Evolutionary conservation across 2,888 invertebrate genomes (phyloP).

Genomic region (Drosophila setosimentum): DNA sequence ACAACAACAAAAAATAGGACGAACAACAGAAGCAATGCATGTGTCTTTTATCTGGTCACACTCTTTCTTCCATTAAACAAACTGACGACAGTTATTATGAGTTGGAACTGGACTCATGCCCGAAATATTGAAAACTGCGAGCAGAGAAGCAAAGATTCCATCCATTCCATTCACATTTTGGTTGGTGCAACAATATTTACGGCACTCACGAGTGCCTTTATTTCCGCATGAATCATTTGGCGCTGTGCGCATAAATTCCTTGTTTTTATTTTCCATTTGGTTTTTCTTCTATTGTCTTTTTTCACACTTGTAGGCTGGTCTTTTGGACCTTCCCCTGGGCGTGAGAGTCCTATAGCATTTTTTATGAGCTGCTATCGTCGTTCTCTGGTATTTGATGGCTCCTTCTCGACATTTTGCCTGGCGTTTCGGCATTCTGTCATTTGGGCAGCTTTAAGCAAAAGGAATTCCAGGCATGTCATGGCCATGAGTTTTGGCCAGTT

Average conservation of each 20-base stretch:
- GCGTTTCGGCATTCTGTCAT: conserved; percentile 18
- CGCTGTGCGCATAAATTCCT: conserved; percentile 65
- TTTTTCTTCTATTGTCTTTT: background rate
- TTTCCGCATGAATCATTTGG: conserved; percentile 77
- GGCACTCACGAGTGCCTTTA: conserved; percentile 76
- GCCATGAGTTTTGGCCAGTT: conserved; percentile 47
- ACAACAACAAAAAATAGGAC: conserved; percentile 32
- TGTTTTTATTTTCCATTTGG: conserved; percentile 35
- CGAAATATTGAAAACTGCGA: conserved; percentile 39
- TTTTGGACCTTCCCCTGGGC: conserved; percentile 11
- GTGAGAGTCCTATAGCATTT: conserved; percentile 47
- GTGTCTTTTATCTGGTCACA: conserved; percentile 16
- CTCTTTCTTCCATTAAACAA: conserved; percentile 14
- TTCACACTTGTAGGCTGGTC: conserved; percentile 24
- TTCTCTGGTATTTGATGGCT: conserved; percentile 18
- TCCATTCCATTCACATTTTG: conserved; percentile 2
- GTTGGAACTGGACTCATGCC: conserved; percentile 12
- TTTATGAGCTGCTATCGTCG: conserved; percentile 55
- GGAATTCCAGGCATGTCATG: conserved; percentile 66
- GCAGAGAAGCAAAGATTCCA: conserved; percentile 35
- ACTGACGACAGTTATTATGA: conserved; percentile 5
- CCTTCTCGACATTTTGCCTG: conserved; percentile 8
- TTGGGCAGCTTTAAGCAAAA: conserved; percentile 52
- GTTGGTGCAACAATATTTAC: conserved; percentile 65
- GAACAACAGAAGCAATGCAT: conserved; percentile 3